Base-by-base conservation (phyloP, 2,113 vertebrate species). In the Ptyas mucosa region DNA sequence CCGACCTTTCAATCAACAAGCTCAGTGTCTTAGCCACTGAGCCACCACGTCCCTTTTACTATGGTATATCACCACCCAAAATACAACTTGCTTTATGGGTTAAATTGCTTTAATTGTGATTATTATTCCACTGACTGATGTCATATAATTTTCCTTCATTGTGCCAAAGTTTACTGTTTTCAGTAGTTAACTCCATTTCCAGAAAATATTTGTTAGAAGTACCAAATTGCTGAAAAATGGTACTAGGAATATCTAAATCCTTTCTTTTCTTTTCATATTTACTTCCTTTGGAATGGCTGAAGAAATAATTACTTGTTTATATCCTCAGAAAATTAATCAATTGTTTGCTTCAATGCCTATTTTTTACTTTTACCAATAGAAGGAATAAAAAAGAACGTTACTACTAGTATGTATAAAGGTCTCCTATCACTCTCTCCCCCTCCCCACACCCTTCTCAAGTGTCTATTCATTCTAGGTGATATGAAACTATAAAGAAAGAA, bases 51-150 rank as follows among this genome's bases (percentile, higher is more conserved):
- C 46, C 46, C 46, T 49, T 43, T 43, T 81, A 81, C 18, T 43
- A 10, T 53, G 1, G 0, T 54, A 18, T 53, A 53, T 54, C n/a
- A 54, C 15, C 14, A 46, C 51, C 24, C n/a, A 64, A 64, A 94
- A 93, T 92, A 64, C 34, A 92, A 92, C 93, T 87, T 92, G 21
- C 89, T 95, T 54, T 89, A 49, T 89, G 11, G n/a, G 24, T 29
- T 64, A 58, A 49, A 51, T 64, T 49, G 14, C 55, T 64, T 89
- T 46, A 61, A 43, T 46, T 64, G 46, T 8, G 24, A 9, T 18
- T 53, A 88, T 11, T 53, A 88, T 54, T 49, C 15, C 1, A 88
- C 43, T 81, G 87, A n/a, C 1, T 53, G 87, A 88, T 20, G 26
- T 10, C 29, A 53, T n/a, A 54, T 88, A 88, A n/a, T 29, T 87